phyloP scores from a whole-genome alignment of 1,140 invertebrate species.

The Temnothorax curvispinosus region DNA sequence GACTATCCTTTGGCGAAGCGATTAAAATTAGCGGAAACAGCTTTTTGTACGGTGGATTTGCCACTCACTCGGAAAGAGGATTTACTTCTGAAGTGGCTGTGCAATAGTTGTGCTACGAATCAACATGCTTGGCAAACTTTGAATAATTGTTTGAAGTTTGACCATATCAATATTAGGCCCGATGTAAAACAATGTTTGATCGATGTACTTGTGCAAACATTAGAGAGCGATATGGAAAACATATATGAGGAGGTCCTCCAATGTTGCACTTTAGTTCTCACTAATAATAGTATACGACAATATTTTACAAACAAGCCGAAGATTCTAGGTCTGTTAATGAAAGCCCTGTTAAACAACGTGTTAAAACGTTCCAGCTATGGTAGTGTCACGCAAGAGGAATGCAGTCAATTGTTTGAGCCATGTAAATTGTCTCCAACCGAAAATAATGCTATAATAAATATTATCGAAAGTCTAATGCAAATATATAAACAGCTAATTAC shows the following conservation, averaged over 20 bases:
- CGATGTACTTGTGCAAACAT: conserved; percentile 60
- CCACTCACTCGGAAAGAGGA: conserved; percentile 74
- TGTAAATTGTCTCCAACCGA: conserved; percentile 8
- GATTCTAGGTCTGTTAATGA: conserved; percentile 61
- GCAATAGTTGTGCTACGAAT: conserved; percentile 43
- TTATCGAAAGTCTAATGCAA: conserved; percentile 67
- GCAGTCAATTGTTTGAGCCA: background rate
- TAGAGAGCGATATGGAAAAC: conserved; percentile 55
- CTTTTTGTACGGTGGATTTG: conserved; percentile 69
- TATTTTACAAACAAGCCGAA: conserved; percentile 74
- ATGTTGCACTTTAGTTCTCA: conserved; percentile 65
- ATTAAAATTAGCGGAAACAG: conserved; percentile 81
- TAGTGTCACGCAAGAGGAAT: background rate
- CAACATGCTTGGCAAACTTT: conserved; percentile 69
- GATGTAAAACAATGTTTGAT: conserved; percentile 69
- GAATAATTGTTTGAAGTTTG: conserved; percentile 68
- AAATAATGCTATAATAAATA: conserved; percentile 36
- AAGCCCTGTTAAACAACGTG: conserved; percentile 62
- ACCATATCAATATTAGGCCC: conserved; percentile 63
- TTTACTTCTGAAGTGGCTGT: conserved; percentile 76
- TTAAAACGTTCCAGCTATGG: conserved; percentile 33
- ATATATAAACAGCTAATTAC: conserved; percentile 68
- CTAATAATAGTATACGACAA: conserved; percentile 67
- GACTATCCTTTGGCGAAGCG: conserved; percentile 77
- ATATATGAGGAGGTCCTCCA: conserved; percentile 36